A percentile compares a stretch with the other conserved stretches of the same genome.
Conservation (phyloP, 2,797 vertebrate species). For the Acestrorhynchus altus region DNA sequence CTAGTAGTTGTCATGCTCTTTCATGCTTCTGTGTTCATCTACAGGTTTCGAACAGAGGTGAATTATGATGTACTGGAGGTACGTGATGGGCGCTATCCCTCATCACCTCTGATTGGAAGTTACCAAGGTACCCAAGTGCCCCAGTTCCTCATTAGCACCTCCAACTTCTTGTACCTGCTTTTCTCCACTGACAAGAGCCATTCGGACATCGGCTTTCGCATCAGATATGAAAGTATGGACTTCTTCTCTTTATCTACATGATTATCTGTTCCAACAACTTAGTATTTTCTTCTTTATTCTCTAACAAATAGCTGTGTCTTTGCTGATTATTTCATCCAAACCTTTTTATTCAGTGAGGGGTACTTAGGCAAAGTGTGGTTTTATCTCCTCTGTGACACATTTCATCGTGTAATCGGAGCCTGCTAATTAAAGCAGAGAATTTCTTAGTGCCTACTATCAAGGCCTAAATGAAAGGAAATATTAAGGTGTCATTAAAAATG, state of each 20-base stretch:
- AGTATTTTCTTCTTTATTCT: background rate
- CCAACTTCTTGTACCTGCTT: slow-evolving; percentile 93
- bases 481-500: slow-evolving; percentile 45
- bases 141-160: slow-evolving; percentile 98
- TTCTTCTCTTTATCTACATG: background rate
- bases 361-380: slow-evolving; percentile 13
- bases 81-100: slow-evolving; percentile 92
- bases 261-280: background rate
- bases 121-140: slow-evolving; percentile 98
- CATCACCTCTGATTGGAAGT: slow-evolving; percentile 91
- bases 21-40: slow-evolving; percentile 4
- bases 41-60: slow-evolving; percentile 96
- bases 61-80: slow-evolving; percentile 97
- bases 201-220: slow-evolving; percentile 96
- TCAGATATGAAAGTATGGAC: slow-evolving; percentile 95
- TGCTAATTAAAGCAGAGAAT: slow-evolving; percentile 34
- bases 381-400: slow-evolving; percentile 18
- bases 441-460: slow-evolving; percentile 21
- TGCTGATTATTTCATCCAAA: background rate
- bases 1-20: background rate
- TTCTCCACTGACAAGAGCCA: slow-evolving; percentile 99
- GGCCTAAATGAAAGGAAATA: slow-evolving; percentile 26
- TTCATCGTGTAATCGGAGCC: slow-evolving; percentile 14
- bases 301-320: background rate
- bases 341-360: background rate